Conservation (phyloP, 2,797 vertebrate genomes). For the Galago senegalensis region DNA sequence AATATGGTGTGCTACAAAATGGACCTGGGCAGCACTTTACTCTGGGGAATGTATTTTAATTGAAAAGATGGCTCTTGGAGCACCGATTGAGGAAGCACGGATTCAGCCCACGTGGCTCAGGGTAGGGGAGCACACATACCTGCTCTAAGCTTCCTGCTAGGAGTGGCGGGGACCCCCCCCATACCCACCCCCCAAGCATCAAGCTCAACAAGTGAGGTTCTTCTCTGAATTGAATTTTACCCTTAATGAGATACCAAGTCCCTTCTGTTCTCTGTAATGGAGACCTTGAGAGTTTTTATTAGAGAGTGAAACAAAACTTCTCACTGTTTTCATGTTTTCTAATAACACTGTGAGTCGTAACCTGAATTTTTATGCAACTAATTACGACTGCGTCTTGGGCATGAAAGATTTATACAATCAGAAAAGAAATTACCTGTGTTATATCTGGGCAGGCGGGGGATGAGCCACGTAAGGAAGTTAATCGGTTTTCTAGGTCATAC, state of each 20-base stretch:
- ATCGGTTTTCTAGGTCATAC: conserved; percentile 77
- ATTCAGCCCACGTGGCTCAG: rapidly evolving
- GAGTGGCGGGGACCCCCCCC: rapidly evolving
- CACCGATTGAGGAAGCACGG: neutral
- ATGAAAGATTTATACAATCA: conserved; percentile 77
- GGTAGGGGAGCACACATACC: neutral
- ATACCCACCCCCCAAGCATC: neutral
- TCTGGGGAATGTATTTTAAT: conserved; percentile 48
- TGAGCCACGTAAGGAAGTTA: neutral
- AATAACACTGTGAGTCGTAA: conserved; percentile 72
- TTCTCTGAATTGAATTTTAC: conserved; percentile 69
- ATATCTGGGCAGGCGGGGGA: neutral
- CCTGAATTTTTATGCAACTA: conserved; percentile 81
- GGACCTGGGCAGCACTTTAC: neutral
- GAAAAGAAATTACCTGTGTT: conserved; percentile 65
- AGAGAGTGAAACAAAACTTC: conserved; percentile 15
- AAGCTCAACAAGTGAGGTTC: conserved; percentile 42
- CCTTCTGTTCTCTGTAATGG: conserved; percentile 64
- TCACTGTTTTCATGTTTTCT: conserved; percentile 32
- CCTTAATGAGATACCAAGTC: conserved; percentile 72
- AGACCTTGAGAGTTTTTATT: conserved; percentile 77
- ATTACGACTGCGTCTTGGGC: conserved; percentile 1
- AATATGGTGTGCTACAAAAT: neutral
- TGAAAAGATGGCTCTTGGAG: neutral
- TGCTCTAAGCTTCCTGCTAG: neutral